Conservation (phyloP, 2,113 vertebrate genomes). For the Gracilinanus agilis region DNA sequence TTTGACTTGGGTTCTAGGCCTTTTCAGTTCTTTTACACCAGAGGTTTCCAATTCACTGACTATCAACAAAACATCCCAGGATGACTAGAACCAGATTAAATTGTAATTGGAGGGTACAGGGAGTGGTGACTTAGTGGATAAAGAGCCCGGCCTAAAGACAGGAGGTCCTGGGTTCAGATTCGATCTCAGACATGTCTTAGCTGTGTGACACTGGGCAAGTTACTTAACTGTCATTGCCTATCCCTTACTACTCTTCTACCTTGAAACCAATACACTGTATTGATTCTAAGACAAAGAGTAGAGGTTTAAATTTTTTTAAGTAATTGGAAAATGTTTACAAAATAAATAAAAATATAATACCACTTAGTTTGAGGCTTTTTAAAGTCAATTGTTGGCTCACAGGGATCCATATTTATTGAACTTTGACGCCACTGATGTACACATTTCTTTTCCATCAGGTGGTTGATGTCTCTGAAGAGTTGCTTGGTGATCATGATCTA, state of each 20-base stretch:
- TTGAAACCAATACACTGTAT: too few relatives aligned
- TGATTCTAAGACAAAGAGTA: too few relatives aligned
- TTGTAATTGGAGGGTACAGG: neutral
- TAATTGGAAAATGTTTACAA: neutral
- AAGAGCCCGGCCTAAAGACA: too few relatives aligned
- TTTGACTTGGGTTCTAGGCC: accelerated
- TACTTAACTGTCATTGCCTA: too few relatives aligned
- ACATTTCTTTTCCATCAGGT: slow-evolving; percentile 83
- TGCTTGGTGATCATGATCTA: slow-evolving; percentile 93
- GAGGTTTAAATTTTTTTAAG: neutral
- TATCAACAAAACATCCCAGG: neutral
- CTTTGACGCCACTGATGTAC: neutral
- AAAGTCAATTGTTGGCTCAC: neutral
- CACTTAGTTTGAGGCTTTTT: neutral
- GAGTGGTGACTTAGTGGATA: too few relatives aligned
- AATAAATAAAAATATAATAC: neutral
- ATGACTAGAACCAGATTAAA: neutral
- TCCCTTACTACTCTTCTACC: too few relatives aligned
- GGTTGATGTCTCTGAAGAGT: slow-evolving; percentile 90
- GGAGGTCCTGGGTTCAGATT: too few relatives aligned
- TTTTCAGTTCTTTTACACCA: accelerated
- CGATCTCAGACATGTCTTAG: too few relatives aligned
- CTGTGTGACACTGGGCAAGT: too few relatives aligned
- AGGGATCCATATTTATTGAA: neutral
- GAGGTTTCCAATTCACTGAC: neutral